Evolutionary conservation across 2,888 invertebrate genomes (phyloP).

Genomic region (Caenorhabditis sp.): DNA sequence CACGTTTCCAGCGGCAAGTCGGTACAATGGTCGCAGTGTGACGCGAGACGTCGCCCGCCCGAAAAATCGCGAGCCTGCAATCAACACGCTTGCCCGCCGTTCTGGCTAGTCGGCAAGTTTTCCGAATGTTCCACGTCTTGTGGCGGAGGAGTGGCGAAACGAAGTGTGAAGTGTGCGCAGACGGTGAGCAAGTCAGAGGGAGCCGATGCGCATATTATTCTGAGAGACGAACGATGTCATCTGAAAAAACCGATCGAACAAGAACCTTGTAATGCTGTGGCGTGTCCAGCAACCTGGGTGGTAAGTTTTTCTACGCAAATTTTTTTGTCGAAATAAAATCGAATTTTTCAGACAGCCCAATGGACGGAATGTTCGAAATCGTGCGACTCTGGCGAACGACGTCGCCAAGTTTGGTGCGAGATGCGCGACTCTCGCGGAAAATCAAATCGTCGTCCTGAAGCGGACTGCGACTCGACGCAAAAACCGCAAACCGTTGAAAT

Average conservation of each 20-base stretch:
- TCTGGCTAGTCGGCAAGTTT: slow-evolving; percentile 72
- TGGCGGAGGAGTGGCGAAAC: slow-evolving; percentile 89
- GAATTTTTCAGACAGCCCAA: slow-evolving; percentile 43
- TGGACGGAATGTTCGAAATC: slow-evolving; percentile 82
- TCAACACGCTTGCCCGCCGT: slow-evolving; percentile 91
- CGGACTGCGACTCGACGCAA: slow-evolving; percentile 77
- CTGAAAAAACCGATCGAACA: slow-evolving; percentile 74
- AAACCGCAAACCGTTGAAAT: slow-evolving; percentile 81
- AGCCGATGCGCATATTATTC: slow-evolving; percentile 86
- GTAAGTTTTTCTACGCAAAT: slow-evolving; percentile 15
- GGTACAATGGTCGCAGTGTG: slow-evolving; percentile 87
- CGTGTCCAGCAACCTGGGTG: slow-evolving; percentile 89
- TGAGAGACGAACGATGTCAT: slow-evolving; percentile 92
- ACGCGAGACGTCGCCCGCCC: slow-evolving; percentile 86
- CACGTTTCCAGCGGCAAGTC: slow-evolving; percentile 77
- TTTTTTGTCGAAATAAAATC: neutral
- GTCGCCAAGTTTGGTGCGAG: slow-evolving; percentile 83
- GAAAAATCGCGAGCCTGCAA: slow-evolving; percentile 86
- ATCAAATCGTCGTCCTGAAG: slow-evolving; percentile 76
- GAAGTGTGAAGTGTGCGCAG: slow-evolving; percentile 83
- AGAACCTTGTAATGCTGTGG: slow-evolving; percentile 87
- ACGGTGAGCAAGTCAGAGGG: slow-evolving; percentile 71
- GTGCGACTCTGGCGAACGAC: slow-evolving; percentile 91
- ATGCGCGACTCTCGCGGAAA: slow-evolving; percentile 90
- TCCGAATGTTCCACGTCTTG: slow-evolving; percentile 85